Conservation (phyloP, 2,797 vertebrate species). For the Meda fulgida region DNA sequence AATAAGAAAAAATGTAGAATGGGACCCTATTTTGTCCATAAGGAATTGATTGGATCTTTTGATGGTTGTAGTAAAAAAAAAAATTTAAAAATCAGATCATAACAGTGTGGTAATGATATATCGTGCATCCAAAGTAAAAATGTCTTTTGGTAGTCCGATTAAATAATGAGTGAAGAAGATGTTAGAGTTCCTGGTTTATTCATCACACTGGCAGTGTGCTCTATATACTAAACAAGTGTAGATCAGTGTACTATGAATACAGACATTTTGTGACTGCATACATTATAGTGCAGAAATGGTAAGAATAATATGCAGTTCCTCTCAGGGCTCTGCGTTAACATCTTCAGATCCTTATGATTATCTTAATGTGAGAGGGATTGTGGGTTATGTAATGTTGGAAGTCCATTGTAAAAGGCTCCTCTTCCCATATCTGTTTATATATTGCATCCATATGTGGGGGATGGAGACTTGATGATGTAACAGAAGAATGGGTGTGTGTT, state of each 20-base stretch:
- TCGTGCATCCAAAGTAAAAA: not conserved
- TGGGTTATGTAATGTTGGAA: not conserved
- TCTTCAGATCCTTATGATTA: not conserved
- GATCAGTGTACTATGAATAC: not conserved
- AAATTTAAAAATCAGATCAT: not conserved
- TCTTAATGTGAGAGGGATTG: not conserved
- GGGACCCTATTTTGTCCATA: not conserved
- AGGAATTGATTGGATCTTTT: not conserved
- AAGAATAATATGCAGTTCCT: not conserved
- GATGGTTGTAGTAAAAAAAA: not conserved
- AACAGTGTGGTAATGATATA: not conserved
- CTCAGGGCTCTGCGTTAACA: not conserved
- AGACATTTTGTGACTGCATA: not conserved
- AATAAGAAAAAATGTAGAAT: not conserved
- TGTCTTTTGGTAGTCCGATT: not conserved
- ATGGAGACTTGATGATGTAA: slow-evolving; percentile 39
- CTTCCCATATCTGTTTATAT: slow-evolving; percentile 21
- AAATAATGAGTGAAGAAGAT: not conserved
- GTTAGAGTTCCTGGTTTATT: not conserved
- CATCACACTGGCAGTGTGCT: not conserved
- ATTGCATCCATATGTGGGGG: slow-evolving; percentile 23
- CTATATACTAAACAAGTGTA: not conserved
- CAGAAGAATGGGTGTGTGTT: slow-evolving; percentile 23
- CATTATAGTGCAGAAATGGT: not conserved
- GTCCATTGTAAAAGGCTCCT: not conserved